Conservation (phyloP, 2,888 invertebrate genomes). For the Dryomyza anilis region DNA sequence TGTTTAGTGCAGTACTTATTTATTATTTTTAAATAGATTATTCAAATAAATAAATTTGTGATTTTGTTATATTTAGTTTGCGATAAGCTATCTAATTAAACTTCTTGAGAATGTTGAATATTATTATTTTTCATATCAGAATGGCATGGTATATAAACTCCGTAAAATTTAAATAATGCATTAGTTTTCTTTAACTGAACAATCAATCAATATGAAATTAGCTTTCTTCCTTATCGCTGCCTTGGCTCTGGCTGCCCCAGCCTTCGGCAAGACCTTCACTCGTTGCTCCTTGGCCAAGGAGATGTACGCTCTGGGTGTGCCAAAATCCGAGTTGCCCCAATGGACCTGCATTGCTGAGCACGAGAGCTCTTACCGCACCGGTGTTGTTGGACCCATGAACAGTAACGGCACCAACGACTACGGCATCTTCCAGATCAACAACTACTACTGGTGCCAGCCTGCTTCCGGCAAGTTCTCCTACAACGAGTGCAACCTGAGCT, state of each 20-base stretch:
- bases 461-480: slow-evolving; percentile 41
- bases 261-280: slow-evolving; percentile 39
- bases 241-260: slow-evolving; percentile 24
- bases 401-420: slow-evolving; percentile 59
- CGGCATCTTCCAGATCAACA: slow-evolving; percentile 51
- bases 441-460: slow-evolving; percentile 49
- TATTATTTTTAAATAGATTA: no score
- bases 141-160: no score
- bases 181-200: no score
- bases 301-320: slow-evolving; percentile 46
- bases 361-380: slow-evolving; percentile 56
- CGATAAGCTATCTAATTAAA: no score
- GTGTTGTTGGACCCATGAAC: slow-evolving; percentile 60
- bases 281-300: slow-evolving; percentile 48
- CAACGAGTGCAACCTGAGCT: slow-evolving; percentile 46
- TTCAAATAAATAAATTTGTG: no score
- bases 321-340: slow-evolving; percentile 41
- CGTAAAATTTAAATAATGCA: no score
- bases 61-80: no score
- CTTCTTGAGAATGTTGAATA: no score
- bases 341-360: slow-evolving; percentile 51
- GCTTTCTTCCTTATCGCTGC: neutral
- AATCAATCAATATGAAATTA: neutral
- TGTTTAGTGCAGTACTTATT: no score
- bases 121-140: no score